Conservation (phyloP, 2,797 vertebrate species). For the Aplochiton taeniatus region DNA sequence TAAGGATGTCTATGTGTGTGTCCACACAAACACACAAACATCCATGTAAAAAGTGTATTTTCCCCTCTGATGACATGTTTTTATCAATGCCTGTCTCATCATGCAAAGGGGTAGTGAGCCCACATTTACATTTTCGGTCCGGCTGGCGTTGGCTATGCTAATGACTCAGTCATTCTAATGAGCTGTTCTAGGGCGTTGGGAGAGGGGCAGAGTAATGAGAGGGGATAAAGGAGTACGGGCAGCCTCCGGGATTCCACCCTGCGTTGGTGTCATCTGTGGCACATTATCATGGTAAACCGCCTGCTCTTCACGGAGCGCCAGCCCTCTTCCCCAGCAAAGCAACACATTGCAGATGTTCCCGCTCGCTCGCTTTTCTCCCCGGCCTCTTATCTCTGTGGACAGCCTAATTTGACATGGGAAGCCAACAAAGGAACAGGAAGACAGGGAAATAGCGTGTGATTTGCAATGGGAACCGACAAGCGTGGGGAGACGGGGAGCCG, state of each 20-base stretch:
- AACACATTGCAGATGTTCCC: slow-evolving; percentile 43
- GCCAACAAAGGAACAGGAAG: slow-evolving; percentile 39
- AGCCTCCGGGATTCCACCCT: slow-evolving; percentile 34
- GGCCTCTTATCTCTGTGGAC: slow-evolving; percentile 17
- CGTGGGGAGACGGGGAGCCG: not conserved
- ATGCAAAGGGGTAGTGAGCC: slow-evolving; percentile 16
- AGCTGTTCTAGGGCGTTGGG: slow-evolving; percentile 44
- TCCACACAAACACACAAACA: too few species aligned
- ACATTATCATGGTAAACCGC: slow-evolving; percentile 50
- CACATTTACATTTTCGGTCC: slow-evolving; percentile 38
- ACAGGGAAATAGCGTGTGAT: slow-evolving; percentile 26
- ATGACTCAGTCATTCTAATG: slow-evolving; percentile 52
- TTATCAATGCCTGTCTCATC: slow-evolving; percentile 35
- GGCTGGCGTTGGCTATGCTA: slow-evolving; percentile 40
- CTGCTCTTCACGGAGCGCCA: slow-evolving; percentile 20
- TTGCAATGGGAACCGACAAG: slow-evolving; percentile 21
- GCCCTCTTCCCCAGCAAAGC: slow-evolving; percentile 18
- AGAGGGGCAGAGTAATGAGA: slow-evolving; percentile 45
- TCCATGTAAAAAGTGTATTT: not conserved
- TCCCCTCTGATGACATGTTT: slow-evolving; percentile 29
- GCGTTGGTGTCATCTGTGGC: slow-evolving; percentile 40
- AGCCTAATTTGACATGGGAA: slow-evolving; percentile 38
- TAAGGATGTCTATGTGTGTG: slow-evolving; percentile 1
- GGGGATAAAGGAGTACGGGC: slow-evolving; percentile 36
- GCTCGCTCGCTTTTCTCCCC: slow-evolving; percentile 6